Evolutionary conservation across 2,888 invertebrate genomes (phyloP).

Genomic region (Lycaena phlaeas): DNA sequence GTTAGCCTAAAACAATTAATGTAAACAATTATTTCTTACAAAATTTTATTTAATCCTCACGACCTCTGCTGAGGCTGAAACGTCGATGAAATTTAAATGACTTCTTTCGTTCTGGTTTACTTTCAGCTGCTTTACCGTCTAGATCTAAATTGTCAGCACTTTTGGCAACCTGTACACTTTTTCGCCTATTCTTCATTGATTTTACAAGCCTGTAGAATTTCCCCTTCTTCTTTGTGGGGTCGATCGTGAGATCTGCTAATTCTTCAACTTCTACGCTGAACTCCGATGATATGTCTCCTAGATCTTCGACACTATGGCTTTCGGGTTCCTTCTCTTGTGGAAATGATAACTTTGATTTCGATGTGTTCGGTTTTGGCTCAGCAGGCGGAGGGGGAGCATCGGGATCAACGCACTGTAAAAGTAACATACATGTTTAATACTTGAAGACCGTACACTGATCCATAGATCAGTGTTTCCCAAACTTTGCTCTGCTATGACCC

Average conservation of each 20-base stretch:
- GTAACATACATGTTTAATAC: not conserved
- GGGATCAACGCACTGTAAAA: slow-evolving; percentile 56
- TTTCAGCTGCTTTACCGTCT: slow-evolving; percentile 44
- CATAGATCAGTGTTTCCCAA: no score
- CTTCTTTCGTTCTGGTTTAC: slow-evolving; percentile 53
- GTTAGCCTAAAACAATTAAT: no score
- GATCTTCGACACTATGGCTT: slow-evolving; percentile 60
- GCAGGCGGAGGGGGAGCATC: slow-evolving; percentile 47
- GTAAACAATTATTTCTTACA: no score
- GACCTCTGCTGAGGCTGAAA: slow-evolving; percentile 57
- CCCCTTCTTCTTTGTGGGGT: slow-evolving; percentile 53
- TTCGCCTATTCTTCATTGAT: slow-evolving; percentile 63
- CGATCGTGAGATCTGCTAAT: slow-evolving; percentile 35
- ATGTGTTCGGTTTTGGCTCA: slow-evolving; percentile 51
- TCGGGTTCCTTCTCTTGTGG: slow-evolving; percentile 43
- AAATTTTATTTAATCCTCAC: slow-evolving; percentile 45
- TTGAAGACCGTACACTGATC: no score
- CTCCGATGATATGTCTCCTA: slow-evolving; percentile 64
- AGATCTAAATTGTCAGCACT: slow-evolving; percentile 50
- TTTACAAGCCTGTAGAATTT: slow-evolving; percentile 63
- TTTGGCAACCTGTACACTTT: slow-evolving; percentile 65
- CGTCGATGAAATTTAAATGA: slow-evolving; percentile 61
- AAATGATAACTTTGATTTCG: slow-evolving; percentile 45
- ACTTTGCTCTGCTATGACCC: no score
- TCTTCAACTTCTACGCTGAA: slow-evolving; percentile 66